Evolutionary conservation across 2,888 invertebrate species (phyloP).

Genomic region (Gymnosoma rotundatum): DNA sequence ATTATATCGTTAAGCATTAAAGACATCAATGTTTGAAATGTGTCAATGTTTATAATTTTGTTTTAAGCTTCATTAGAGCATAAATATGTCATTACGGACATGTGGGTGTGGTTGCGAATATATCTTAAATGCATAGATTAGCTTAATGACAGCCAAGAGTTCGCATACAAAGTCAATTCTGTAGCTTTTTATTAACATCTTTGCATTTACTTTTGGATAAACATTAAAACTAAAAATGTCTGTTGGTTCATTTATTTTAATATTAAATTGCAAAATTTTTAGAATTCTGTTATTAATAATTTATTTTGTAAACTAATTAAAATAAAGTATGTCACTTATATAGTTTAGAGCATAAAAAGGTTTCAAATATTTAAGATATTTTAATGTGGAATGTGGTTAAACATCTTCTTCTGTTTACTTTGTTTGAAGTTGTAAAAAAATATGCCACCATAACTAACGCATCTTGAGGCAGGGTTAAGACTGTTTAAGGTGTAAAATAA

Average conservation of each 20-base stretch:
- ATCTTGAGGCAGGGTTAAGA: slow-evolving; percentile 52
- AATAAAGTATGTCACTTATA: slow-evolving; percentile 10
- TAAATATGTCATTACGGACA: slow-evolving; percentile 45
- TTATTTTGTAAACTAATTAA: slow-evolving; percentile 5
- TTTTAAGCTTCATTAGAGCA: slow-evolving; percentile 63
- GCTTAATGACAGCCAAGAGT: not conserved
- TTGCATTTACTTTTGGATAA: not conserved
- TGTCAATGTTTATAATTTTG: slow-evolving; percentile 53
- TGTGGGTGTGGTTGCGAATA: slow-evolving; percentile 44
- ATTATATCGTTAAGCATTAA: slow-evolving; percentile 23
- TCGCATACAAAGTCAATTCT: not conserved
- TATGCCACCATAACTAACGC: slow-evolving; percentile 50
- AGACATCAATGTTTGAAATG: slow-evolving; percentile 63
- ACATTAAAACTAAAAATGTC: not conserved
- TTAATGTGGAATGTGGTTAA: slow-evolving; percentile 43
- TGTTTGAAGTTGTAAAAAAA: not conserved
- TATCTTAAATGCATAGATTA: not conserved
- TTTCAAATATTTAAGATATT: not conserved
- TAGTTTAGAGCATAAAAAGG: too few relatives aligned
- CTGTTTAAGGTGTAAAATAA: slow-evolving; percentile 22
- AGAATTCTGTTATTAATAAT: slow-evolving; percentile 14
- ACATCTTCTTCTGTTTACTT: slow-evolving; percentile 14
- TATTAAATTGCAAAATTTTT: slow-evolving; percentile 15
- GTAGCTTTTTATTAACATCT: not conserved
- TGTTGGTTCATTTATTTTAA: not conserved